These are phyloP conservation scores for Brachyistius frenatus DNA, from an alignment of 2,113 vertebrate species.

Conservation along the genomic window DNA sequence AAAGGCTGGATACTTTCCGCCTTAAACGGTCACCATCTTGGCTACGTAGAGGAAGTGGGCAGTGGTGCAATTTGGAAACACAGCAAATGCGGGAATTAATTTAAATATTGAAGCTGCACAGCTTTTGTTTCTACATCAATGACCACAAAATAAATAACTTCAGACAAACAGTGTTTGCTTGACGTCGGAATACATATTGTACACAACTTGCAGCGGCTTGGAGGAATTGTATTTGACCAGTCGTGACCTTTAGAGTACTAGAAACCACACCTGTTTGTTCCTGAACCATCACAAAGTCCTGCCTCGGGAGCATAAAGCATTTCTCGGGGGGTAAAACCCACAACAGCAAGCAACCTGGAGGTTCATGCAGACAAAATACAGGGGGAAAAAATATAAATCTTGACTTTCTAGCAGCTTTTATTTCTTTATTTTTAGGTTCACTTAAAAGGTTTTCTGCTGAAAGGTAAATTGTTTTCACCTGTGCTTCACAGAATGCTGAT, in stretches of 20 bases:
- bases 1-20: no score
- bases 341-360: not conserved
- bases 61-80: no score
- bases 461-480: not conserved
- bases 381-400: not conserved
- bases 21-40: no score
- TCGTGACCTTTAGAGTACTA: not conserved
- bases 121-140: not conserved
- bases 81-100: no score
- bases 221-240: not conserved
- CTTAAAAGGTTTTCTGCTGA: not conserved
- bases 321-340: not conserved
- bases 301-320: not conserved
- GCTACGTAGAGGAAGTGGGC: no score
- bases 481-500: constrained; percentile 18
- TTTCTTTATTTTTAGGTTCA: not conserved
- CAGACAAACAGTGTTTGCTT: not conserved
- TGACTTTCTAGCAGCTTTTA: not conserved
- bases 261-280: not conserved
- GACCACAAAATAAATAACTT: not conserved
- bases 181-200: not conserved
- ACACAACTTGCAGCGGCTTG: not conserved
- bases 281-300: not conserved
- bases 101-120: not conserved
- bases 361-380: not conserved